A percentile compares a stretch with the other conserved stretches of the same genome.
These are phyloP conservation scores for Corythornis leucogaster DNA, from an alignment of 2,797 vertebrate species.

Conservation along the genomic window DNA sequence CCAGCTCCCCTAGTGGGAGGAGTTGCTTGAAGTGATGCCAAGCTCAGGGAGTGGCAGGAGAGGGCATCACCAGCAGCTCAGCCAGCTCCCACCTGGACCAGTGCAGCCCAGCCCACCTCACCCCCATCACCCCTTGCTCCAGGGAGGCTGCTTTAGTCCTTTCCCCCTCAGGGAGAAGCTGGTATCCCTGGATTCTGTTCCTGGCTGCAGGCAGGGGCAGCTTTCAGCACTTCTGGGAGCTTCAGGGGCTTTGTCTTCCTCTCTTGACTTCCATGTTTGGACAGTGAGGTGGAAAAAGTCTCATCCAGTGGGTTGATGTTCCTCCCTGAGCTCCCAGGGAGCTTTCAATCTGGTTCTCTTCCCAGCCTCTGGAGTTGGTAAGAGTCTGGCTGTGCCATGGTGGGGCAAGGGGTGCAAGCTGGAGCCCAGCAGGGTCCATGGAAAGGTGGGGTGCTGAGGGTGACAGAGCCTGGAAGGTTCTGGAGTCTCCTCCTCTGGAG, in stretches of 20 bases:
- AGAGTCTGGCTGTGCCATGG: background rate
- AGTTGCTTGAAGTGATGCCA: slow-evolving; percentile 5
- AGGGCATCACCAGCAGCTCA: background rate
- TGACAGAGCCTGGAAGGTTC: too few relatives aligned
- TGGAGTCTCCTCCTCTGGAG: too few relatives aligned
- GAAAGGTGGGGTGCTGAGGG: too few relatives aligned
- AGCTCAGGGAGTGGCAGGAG: background rate
- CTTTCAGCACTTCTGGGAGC: slow-evolving; percentile 32
- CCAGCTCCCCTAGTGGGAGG: background rate
- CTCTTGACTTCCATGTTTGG: slow-evolving; percentile 19
- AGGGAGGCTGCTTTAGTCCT: rapidly evolving
- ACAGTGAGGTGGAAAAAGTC: slow-evolving; percentile 45
- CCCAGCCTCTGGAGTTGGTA: slow-evolving; percentile 41
- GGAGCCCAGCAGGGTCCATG: too few relatives aligned
- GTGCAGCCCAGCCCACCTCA: background rate
- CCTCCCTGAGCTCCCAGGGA: slow-evolving; percentile 34
- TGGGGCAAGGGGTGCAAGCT: too few relatives aligned
- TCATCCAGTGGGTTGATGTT: slow-evolving; percentile 31
- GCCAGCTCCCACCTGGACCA: background rate
- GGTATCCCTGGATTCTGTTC: background rate
- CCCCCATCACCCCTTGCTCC: background rate
- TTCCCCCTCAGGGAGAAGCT: background rate
- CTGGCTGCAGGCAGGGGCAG: background rate
- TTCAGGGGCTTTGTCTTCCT: slow-evolving; percentile 20
- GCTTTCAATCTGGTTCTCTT: background rate